Evolutionary conservation across 1,140 invertebrate species (phyloP).

Genomic region (Brachionus calyciflorus): DNA sequence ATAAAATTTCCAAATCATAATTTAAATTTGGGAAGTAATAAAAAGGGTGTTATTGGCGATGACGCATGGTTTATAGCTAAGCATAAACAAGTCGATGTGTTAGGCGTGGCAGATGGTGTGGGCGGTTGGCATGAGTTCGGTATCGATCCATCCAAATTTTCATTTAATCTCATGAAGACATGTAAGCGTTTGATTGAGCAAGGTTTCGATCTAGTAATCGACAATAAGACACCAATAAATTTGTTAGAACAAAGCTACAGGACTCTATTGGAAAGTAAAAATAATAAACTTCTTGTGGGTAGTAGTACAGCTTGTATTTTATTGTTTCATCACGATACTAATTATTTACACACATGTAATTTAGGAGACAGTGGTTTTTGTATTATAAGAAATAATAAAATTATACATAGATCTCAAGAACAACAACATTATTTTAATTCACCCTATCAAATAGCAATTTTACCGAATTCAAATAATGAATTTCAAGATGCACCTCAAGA

Average conservation of each 20-base stretch:
- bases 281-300: conserved; percentile 64
- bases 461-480: conserved; percentile 62
- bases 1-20: background rate
- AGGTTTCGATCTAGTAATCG: background rate
- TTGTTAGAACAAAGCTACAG: conserved; percentile 41
- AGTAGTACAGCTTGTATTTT: conserved; percentile 96
- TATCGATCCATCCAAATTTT: conserved; percentile 94
- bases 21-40: background rate
- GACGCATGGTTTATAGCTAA: conserved; percentile 44
- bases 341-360: conserved; percentile 86
- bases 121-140: conserved; percentile 94
- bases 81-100: background rate
- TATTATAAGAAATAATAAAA: conserved; percentile 71
- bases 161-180: conserved; percentile 83
- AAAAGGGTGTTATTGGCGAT: conserved; percentile 32
- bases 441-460: conserved; percentile 89
- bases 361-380: conserved; percentile 91
- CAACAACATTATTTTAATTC: conserved; percentile 99
- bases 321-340: conserved; percentile 81
- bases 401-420: conserved; percentile 86
- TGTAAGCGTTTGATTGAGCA: conserved; percentile 85
- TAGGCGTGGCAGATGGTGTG: conserved; percentile 91
- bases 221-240: conserved; percentile 27
- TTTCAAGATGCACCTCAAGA: background rate
- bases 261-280: conserved; percentile 27